A percentile compares a stretch with the other conserved stretches of the same genome.
Evolutionary conservation across 2,888 invertebrate species (phyloP).

Genomic region (Neoitamus cyanurus): DNA sequence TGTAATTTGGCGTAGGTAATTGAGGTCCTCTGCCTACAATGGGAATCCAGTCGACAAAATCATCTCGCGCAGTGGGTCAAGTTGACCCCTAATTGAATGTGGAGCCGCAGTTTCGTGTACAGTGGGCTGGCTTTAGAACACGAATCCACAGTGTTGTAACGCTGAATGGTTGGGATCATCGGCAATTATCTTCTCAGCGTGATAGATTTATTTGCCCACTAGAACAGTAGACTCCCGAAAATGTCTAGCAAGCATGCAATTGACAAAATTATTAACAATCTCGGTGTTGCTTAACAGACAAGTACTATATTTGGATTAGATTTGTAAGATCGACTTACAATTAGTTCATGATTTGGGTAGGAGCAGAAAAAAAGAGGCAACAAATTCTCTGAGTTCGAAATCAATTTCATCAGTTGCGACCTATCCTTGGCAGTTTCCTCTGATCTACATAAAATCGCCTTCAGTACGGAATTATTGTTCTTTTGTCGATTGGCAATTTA

Average conservation of each 20-base stretch:
- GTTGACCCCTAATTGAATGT: background rate
- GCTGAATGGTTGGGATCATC: background rate
- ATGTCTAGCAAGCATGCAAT: background rate
- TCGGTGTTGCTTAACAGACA: background rate
- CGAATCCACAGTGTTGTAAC: background rate
- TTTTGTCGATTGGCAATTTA: background rate
- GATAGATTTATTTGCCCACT: background rate
- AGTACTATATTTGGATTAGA: background rate
- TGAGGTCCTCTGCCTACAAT: background rate
- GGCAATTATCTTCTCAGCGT: background rate
- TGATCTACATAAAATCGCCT: background rate
- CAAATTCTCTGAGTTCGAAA: too few species aligned
- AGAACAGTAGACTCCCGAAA: background rate
- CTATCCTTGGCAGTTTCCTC: background rate
- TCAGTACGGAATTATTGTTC: background rate
- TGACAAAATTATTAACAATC: background rate
- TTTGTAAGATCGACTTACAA: background rate
- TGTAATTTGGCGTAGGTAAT: slow-evolving; percentile 16
- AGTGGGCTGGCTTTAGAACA: background rate
- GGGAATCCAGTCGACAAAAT: background rate
- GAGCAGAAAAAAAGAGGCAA: too few species aligned
- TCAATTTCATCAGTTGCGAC: background rate
- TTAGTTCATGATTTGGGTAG: background rate
- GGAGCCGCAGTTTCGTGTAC: background rate
- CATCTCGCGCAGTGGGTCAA: slow-evolving; percentile 1